These are phyloP conservation scores for Pteruthius melanotis DNA, from an alignment of 2,113 vertebrate species.

Conservation along the genomic window DNA sequence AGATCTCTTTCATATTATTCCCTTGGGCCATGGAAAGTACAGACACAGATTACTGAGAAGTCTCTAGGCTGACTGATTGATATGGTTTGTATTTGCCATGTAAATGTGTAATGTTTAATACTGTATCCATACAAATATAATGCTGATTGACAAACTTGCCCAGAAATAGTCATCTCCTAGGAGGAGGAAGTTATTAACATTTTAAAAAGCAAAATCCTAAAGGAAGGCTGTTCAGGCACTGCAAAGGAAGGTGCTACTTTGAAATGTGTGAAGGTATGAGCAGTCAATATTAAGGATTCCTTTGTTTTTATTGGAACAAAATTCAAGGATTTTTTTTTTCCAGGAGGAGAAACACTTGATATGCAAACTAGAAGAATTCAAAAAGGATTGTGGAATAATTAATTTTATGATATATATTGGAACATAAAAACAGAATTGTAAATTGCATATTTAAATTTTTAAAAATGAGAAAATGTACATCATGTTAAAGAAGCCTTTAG, in stretches of 20 bases:
- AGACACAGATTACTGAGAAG: neutral
- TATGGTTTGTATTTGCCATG: conserved; percentile 60
- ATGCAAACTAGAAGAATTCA: conserved; percentile 48
- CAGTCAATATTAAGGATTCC: conserved; percentile 36
- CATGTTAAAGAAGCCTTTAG: neutral
- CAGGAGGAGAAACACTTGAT: conserved; percentile 30
- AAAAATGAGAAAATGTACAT: conserved; percentile 18
- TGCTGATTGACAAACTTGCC: conserved; percentile 58
- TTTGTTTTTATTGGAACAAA: conserved; percentile 53
- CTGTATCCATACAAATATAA: conserved; percentile 50
- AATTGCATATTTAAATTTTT: conserved; percentile 32
- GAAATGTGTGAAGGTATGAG: conserved; percentile 35
- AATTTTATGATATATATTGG: conserved; percentile 32
- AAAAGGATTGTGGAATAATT: conserved; percentile 45
- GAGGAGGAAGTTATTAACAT: conserved; percentile 51
- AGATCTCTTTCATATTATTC: conserved; percentile 27
- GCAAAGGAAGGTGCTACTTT: conserved; percentile 36
- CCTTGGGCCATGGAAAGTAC: conserved; percentile 7
- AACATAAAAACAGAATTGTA: conserved; percentile 51
- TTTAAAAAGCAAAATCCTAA: conserved; percentile 50
- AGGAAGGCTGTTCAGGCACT: neutral
- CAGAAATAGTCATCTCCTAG: conserved; percentile 29
- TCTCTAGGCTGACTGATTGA: conserved; percentile 14
- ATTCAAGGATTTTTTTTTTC: conserved; percentile 42
- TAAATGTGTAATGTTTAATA: conserved; percentile 44